Percentiles rank a stretch among this genome's conserved stretches.
Evolutionary conservation across 2,113 vertebrate genomes (phyloP).

Genomic region (Balaenoptera acutorostrata): DNA sequence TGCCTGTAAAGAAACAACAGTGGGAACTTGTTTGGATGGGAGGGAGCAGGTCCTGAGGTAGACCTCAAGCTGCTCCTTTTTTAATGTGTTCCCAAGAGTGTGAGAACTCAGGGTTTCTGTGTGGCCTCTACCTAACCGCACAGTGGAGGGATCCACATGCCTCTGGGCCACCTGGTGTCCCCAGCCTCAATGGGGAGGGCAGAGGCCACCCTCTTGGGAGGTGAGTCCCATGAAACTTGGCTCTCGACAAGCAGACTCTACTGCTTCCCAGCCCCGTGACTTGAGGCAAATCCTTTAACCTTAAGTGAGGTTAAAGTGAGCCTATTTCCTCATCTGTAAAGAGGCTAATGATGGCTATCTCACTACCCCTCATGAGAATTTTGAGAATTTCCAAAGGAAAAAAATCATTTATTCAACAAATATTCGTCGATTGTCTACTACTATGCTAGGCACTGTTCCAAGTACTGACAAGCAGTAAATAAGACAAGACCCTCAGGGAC

Average conservation of each 20-base stretch:
- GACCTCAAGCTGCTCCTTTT: not conserved
- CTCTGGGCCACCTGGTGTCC: not conserved
- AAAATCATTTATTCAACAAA: not conserved
- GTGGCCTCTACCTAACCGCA: not conserved
- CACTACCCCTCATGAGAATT: not conserved
- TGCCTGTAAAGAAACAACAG: not conserved
- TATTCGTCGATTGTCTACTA: not conserved
- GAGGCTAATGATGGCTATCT: not conserved
- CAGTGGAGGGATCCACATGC: not conserved
- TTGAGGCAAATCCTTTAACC: not conserved
- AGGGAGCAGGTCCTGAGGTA: not conserved
- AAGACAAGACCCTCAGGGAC: not conserved
- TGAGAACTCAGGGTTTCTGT: not conserved
- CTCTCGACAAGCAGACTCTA: not conserved
- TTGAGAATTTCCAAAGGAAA: slow-evolving; percentile 1
- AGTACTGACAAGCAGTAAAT: not conserved
- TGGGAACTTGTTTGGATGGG: not conserved
- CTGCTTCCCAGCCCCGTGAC: not conserved
- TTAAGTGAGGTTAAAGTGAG: not conserved
- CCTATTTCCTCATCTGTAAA: not conserved
- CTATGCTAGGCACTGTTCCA: not conserved
- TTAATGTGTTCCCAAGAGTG: not conserved
- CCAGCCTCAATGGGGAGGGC: not conserved
- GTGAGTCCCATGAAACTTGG: not conserved
- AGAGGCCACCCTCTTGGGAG: not conserved